A percentile compares a stretch with the other conserved stretches of the same genome.
phyloP scores from a whole-genome alignment of 2,888 invertebrate genomes.

The Phrixothrix hirtus region DNA sequence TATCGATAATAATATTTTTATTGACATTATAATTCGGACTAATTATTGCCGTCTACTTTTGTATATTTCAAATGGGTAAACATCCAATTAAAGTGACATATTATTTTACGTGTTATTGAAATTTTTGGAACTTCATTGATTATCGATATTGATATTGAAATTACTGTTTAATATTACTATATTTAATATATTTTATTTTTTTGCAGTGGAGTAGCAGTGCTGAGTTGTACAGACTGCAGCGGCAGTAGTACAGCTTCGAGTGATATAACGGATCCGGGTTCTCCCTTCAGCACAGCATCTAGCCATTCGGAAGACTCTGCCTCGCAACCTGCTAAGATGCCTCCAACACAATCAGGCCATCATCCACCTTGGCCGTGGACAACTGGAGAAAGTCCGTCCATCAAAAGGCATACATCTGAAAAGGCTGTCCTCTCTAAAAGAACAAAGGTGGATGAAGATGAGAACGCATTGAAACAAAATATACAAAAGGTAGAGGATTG shows the following conservation, averaged over 20 bases:
- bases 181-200: constrained; percentile 3
- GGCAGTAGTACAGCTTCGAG: constrained; percentile 64
- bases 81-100: no score
- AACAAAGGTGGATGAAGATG: constrained; percentile 40
- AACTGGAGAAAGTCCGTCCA: constrained; percentile 36
- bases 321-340: constrained; percentile 49
- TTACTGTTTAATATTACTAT: neutral
- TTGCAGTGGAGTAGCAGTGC: constrained; percentile 80
- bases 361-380: constrained; percentile 45
- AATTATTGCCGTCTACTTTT: no score
- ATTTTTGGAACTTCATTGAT: no score
- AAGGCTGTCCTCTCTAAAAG: constrained; percentile 46
- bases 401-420: constrained; percentile 37
- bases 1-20: no score
- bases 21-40: no score
- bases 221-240: constrained; percentile 75
- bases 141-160: no score
- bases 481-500: constrained; percentile 30
- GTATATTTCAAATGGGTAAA: no score
- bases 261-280: constrained; percentile 85
- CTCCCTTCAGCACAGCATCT: constrained; percentile 76
- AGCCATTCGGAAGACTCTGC: constrained; percentile 55
- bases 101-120: no score
- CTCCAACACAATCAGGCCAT: constrained; percentile 46
- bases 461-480: constrained; percentile 27